Base-by-base conservation (phyloP, 2,888 invertebrate species). In the Pelosia muscerda region DNA sequence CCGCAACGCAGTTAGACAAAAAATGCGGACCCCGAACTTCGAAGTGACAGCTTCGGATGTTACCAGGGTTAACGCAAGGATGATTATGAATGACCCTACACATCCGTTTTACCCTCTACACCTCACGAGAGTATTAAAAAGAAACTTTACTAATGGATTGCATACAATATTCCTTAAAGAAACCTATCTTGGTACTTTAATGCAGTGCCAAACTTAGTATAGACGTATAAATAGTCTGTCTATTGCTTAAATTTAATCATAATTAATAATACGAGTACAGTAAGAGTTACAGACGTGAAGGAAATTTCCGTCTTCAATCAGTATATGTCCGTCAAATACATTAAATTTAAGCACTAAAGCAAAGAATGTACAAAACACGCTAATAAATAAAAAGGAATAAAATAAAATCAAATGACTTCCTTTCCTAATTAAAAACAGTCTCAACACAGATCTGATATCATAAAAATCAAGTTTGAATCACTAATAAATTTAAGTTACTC, bases 381-480 rank as follows among this genome's bases (percentile, higher is more conserved):
- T 49, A n/a, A 49, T 19, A n/a, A n/a, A 49, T 49, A n/a, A n/a
- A 49, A 49, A 49, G n/a, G 49, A n/a, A 49, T 49, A 19, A 49
- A n/a, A 49, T n/a, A 49, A 49, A 49, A 49, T 49, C n/a, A 49
- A 49, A 49, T 49, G n/a, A 19, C 49, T 49, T 49, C 49, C 49
- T 49, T 9, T 49, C 2, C 49, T n/a, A 49, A 49, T 49, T 49
- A 49, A 49, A 49, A n/a, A 49, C 23, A 25, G 55, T 55, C 13
- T 25, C 15, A 25, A 55, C 55, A 25, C 25, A 55, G 55, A 57
- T 57, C 10, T 11, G 57, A 26, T 26, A 58, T 34, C 22, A 28
- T 34, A 58, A 34, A 25, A n/a, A 15, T 61, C 11, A 49, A 31
- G 55, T 55, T 34, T 55, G 25, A 55, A 28, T 28, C 9, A 28